Percentiles rank a stretch among this genome's conserved stretches.
These are phyloP conservation scores for Leptodactylus fallax DNA, from an alignment of 2,797 vertebrate genomes.

Conservation along the genomic window DNA sequence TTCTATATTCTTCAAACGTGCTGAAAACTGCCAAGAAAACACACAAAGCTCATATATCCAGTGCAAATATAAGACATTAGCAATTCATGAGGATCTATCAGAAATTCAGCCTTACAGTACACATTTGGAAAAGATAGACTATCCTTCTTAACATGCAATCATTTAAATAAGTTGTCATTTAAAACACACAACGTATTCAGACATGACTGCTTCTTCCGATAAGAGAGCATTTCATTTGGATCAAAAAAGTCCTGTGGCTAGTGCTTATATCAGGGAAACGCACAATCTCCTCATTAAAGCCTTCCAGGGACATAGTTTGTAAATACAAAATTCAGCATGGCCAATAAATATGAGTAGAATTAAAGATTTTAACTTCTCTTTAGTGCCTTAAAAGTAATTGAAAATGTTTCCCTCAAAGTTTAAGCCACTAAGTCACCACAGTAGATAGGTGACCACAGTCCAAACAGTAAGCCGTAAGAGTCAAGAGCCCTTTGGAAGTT, in stretches of 20 bases:
- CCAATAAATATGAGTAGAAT: too few species aligned
- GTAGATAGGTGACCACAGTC: too few species aligned
- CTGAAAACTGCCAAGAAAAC: neutral
- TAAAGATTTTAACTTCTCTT: too few species aligned
- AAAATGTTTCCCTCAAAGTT: too few species aligned
- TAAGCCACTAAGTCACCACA: too few species aligned
- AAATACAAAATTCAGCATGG: neutral
- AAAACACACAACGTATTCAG: slow-evolving; percentile 1
- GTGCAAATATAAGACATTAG: slow-evolving; percentile 16
- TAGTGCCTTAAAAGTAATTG: too few species aligned
- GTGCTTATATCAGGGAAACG: neutral
- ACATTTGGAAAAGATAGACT: neutral
- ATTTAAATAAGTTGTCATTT: neutral
- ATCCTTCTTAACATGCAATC: neutral
- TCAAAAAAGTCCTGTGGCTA: neutral
- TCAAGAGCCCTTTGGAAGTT: too few species aligned
- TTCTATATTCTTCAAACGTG: neutral
- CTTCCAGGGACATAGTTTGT: neutral
- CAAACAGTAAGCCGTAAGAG: too few species aligned
- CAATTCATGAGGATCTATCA: slow-evolving; percentile 30
- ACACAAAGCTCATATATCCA: slow-evolving; percentile 5
- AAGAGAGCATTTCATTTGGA: neutral
- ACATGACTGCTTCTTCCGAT: slow-evolving; percentile 3
- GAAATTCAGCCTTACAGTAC: neutral
- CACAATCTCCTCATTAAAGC: neutral